These are phyloP conservation scores for Centropus bengalensis DNA, from an alignment of 2,113 vertebrate species.

Conservation along the genomic window DNA sequence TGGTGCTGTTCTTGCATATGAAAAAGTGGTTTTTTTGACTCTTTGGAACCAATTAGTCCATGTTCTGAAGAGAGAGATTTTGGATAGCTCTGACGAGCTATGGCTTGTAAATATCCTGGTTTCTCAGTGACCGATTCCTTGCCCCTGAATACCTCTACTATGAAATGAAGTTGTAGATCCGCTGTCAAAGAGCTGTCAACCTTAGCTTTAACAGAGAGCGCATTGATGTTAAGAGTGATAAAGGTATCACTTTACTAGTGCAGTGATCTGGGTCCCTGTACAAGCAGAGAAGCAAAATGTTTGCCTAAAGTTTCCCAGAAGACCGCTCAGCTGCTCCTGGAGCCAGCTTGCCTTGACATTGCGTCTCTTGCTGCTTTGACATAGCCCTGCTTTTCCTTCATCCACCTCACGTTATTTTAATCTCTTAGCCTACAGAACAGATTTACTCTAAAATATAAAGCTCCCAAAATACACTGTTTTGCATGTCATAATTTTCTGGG, in stretches of 20 bases:
- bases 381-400: background rate
- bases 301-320: background rate
- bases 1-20: background rate
- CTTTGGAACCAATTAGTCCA: background rate
- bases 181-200: background rate
- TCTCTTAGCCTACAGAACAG: background rate
- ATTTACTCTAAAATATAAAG: background rate
- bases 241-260: background rate
- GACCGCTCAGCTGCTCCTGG: background rate
- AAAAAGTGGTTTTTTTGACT: background rate
- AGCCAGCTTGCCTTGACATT: background rate
- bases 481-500: background rate
- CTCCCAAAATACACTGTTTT: background rate
- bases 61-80: background rate
- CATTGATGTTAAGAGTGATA: background rate
- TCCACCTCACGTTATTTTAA: background rate
- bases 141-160: fast-evolving
- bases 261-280: background rate
- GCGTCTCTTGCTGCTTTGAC: background rate
- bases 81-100: background rate
- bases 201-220: background rate
- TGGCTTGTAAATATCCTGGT: background rate
- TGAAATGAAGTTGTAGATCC: background rate
- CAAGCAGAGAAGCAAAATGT: background rate
- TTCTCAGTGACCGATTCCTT: background rate